A percentile compares a stretch with the other conserved stretches of the same genome.
Conservation (phyloP, 2,797 vertebrate species). For the Nannoperca australis region DNA sequence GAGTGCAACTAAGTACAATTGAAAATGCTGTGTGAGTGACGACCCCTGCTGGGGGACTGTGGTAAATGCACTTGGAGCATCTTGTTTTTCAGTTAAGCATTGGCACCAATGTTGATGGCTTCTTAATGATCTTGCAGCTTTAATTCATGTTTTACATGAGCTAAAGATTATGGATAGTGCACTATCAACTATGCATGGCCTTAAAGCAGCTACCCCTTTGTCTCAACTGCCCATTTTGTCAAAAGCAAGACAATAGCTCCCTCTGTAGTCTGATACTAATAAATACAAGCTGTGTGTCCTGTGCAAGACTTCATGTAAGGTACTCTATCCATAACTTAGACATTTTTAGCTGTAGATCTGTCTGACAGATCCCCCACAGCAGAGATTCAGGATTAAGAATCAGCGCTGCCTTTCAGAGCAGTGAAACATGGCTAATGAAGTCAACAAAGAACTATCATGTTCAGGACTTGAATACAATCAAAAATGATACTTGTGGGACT, state of each 20-base stretch:
- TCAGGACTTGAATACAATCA: background rate
- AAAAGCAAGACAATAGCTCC: conserved; percentile 60
- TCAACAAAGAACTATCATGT: conserved; percentile 14
- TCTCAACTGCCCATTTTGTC: background rate
- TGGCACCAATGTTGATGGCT: accelerated
- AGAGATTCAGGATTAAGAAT: conserved; percentile 38
- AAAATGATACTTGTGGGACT: background rate
- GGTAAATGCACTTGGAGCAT: background rate
- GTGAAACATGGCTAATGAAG: conserved; percentile 19
- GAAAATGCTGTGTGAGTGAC: conserved; percentile 26
- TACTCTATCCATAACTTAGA: conserved; percentile 3
- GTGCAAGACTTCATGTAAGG: background rate
- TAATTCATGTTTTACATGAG: background rate
- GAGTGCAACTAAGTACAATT: conserved; percentile 65
- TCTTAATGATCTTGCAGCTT: background rate
- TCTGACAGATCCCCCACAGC: conserved; percentile 48
- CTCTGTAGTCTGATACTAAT: conserved; percentile 41
- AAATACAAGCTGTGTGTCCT: conserved; percentile 40
- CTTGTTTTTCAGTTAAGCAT: background rate
- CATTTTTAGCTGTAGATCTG: conserved; percentile 52
- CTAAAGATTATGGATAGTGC: background rate
- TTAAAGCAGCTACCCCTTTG: conserved; percentile 15
- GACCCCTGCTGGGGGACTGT: conserved; percentile 66
- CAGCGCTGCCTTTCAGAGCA: background rate
- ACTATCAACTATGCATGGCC: background rate